phyloP scores from a whole-genome alignment of 2,797 vertebrate species.

The Amblyraja radiata region DNA sequence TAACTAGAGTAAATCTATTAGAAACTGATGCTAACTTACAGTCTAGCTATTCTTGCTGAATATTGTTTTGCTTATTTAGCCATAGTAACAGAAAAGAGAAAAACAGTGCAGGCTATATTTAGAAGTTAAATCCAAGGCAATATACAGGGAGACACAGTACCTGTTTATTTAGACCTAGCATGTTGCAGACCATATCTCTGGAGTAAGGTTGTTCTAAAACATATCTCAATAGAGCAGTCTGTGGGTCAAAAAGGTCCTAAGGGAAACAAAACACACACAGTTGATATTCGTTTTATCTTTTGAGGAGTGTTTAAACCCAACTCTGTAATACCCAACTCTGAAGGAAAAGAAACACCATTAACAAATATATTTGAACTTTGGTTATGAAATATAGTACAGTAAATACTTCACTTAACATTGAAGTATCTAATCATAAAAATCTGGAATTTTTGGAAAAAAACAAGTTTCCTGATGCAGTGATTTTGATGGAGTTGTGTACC shows the following conservation, averaged over 20 bases:
- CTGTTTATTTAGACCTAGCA: slow-evolving; percentile 99
- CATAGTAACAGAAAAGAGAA: slow-evolving; percentile 61
- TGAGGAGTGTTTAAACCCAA: background rate
- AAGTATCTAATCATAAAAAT: background rate
- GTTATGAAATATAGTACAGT: background rate
- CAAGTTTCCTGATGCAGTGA: background rate
- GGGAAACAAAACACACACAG: slow-evolving; percentile 47
- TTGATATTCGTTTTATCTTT: background rate
- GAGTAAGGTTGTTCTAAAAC: slow-evolving; percentile 97
- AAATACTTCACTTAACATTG: background rate
- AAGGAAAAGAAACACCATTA: background rate
- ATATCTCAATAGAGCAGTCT: slow-evolving; percentile 91
- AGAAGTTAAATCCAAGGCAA: slow-evolving; percentile 44
- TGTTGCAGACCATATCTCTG: slow-evolving; percentile 99
- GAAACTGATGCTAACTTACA: slow-evolving; percentile 21
- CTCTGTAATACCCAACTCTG: background rate
- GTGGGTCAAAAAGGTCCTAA: slow-evolving; percentile 96
- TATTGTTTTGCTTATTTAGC: slow-evolving; percentile 69
- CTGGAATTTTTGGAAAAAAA: background rate
- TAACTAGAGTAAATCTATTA: slow-evolving; percentile 24
- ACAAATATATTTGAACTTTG: background rate
- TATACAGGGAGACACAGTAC: slow-evolving; percentile 63
- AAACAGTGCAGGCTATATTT: slow-evolving; percentile 60
- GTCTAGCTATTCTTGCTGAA: slow-evolving; percentile 18
- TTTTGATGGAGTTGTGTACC: background rate